Evolutionary conservation across 2,113 vertebrate genomes (phyloP), one percentile per base, ranked within the genome.

Genomic region (Perca fluviatilis): DNA sequence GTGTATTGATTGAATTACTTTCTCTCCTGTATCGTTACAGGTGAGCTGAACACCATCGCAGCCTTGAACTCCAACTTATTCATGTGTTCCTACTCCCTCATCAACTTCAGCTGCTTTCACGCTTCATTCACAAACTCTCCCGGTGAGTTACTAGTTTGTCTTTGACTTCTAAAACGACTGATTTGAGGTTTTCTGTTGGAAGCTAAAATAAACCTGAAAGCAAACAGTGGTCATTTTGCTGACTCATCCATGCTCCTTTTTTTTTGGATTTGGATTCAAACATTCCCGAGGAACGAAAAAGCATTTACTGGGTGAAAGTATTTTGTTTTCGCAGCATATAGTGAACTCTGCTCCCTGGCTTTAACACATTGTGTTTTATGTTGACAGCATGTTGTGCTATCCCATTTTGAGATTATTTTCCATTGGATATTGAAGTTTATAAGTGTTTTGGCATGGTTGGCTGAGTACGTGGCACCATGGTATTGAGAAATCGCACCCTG

Each of bases 51-150:
- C 65, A 80, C 46, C 62, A 95, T 96, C 9, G 95, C 95, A 6
- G 87, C 92, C 30, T 84, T 96, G 67, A 95, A 95, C 83, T 96
- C 95, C 63, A 96, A 95, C 84, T 96, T 96, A 86, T 96, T 95
- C 87, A 89, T 96, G 27, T 96, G 95, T 40, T 95, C 95, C 19
- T 97, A 95, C 21, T 87, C 94, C 25, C 93, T 96, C 43, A 95
- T 96, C 84, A 97, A 96, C 92, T 96, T 96, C 82, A 95, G 94
- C 80, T 96, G 95, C 77, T 96, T 97, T 79, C 94, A 96, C 3
- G 93, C 95, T 1, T 96, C 95, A 4, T 90, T 95, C 79, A 95
- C 93, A 18, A 95, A 95, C 83, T 96, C 92, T 0, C 95, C 95
- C 23, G 96, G 96, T 95, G 60, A 90, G 85, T 51, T 36, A 15